These are phyloP conservation scores for Lepas anatifera DNA, from an alignment of 2,888 invertebrate species.

Conservation along the genomic window DNA sequence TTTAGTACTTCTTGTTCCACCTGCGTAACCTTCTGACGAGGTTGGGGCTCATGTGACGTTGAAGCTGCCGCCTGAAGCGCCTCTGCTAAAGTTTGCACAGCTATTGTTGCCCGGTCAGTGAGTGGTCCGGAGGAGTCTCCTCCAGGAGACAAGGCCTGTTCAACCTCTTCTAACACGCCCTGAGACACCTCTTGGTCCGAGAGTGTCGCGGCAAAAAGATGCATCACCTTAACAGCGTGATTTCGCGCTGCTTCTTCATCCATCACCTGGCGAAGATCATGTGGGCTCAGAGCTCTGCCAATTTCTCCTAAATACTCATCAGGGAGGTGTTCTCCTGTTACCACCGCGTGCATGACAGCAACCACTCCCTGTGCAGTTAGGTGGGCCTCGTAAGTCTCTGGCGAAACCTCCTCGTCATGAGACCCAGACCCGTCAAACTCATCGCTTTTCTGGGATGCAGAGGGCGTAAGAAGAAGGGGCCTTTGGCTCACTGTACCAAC, in stretches of 20 bases:
- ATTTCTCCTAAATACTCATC: conserved; percentile 2
- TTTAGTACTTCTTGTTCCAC: neutral
- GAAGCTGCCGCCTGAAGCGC: neutral
- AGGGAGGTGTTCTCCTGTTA: neutral
- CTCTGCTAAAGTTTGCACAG: neutral
- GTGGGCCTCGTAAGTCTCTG: neutral
- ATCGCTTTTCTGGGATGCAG: neutral
- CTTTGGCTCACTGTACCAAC: neutral
- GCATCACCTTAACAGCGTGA: neutral
- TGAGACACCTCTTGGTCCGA: neutral
- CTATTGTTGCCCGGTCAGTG: neutral
- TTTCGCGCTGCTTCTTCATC: neutral
- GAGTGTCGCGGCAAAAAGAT: neutral
- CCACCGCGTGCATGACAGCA: conserved; percentile 4
- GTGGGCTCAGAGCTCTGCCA: neutral
- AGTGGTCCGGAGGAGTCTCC: neutral
- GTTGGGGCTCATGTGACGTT: too few species aligned
- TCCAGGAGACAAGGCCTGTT: neutral
- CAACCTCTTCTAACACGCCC: conserved; percentile 1
- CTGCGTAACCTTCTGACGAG: too few species aligned
- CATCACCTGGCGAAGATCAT: neutral
- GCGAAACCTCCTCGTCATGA: neutral
- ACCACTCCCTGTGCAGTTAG: neutral
- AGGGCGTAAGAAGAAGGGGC: neutral
- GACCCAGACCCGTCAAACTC: neutral